phyloP scores from a whole-genome alignment of 2,113 vertebrate genomes.

The Macquaria ambigua region DNA sequence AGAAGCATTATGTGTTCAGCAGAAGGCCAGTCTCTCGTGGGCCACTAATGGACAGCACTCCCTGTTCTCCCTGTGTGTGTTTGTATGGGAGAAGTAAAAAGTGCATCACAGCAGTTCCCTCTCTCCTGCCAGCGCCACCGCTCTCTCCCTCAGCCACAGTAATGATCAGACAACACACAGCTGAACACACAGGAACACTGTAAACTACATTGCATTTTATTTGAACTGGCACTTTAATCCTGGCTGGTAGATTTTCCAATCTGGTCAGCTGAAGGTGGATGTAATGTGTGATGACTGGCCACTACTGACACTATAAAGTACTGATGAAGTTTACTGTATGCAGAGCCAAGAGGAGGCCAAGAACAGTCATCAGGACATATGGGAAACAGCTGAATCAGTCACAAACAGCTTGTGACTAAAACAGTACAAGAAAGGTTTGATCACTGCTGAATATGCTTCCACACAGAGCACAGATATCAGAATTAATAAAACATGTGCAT shows the following conservation, averaged over 20 bases:
- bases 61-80: constrained; percentile 23
- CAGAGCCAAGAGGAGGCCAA: background rate
- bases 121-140: background rate
- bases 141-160: constrained; percentile 1
- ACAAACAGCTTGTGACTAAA: constrained; percentile 22
- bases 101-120: constrained; percentile 18
- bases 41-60: constrained; percentile 73
- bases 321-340: background rate
- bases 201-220: constrained; percentile 9
- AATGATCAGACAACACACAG: constrained; percentile 12
- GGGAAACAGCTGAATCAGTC: background rate
- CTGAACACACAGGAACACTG: background rate
- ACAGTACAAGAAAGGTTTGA: constrained; percentile 9
- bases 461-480: background rate
- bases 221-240: constrained; percentile 5
- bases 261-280: constrained; percentile 1
- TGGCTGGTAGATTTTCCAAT: background rate
- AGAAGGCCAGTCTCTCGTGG: constrained; percentile 50
- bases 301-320: background rate
- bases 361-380: background rate
- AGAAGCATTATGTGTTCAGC: constrained; percentile 62
- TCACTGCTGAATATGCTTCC: constrained; percentile 3
- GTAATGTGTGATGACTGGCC: constrained; percentile 1
- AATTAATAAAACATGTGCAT: constrained; percentile 9
- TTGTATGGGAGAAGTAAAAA: background rate